These are phyloP conservation scores for Siderastrea radians DNA, from an alignment of 92 coral and sea anemone species.

Conservation along the genomic window DNA sequence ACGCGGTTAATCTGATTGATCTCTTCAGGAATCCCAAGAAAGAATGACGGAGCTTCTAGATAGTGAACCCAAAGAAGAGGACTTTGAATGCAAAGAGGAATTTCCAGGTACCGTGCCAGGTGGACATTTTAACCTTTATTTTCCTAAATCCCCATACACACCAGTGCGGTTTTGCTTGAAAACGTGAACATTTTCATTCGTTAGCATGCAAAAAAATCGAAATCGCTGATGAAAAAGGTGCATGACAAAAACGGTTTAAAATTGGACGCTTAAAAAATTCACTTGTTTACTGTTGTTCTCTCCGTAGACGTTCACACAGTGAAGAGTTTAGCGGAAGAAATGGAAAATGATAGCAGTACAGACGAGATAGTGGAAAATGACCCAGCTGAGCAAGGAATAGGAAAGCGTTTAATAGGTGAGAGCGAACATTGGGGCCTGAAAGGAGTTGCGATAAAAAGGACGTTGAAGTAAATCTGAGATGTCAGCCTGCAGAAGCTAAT, in stretches of 20 bases:
- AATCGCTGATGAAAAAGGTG: too few relatives aligned
- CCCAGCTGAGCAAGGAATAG: slow-evolving; percentile 13
- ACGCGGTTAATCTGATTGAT: not conserved
- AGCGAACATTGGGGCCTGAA: too few relatives aligned
- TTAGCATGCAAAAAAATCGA: too few relatives aligned
- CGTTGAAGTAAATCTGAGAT: too few relatives aligned
- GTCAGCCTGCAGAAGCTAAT: too few relatives aligned
- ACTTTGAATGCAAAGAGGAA: slow-evolving; percentile 72
- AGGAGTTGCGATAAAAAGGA: too few relatives aligned
- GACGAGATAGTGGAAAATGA: slow-evolving; percentile 8
- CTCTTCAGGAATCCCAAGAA: slow-evolving; percentile 81
- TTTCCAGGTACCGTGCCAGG: slow-evolving; percentile 73
- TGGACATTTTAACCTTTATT: not conserved
- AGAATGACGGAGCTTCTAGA: slow-evolving; percentile 84
- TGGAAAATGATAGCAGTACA: slow-evolving; percentile 8
- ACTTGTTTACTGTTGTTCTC: not conserved
- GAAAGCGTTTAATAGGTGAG: slow-evolving; percentile 36
- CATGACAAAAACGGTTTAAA: too few relatives aligned
- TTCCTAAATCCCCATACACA: not conserved
- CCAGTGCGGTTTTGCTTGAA: not conserved
- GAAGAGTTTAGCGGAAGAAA: slow-evolving; percentile 35
- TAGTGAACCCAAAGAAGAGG: slow-evolving; percentile 67
- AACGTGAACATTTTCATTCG: too few relatives aligned
- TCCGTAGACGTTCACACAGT: slow-evolving; percentile 18
- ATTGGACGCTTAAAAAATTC: not conserved